These are phyloP conservation scores for Uromys caudimaculatus DNA, from an alignment of 2,797 vertebrate genomes.

Conservation along the genomic window DNA sequence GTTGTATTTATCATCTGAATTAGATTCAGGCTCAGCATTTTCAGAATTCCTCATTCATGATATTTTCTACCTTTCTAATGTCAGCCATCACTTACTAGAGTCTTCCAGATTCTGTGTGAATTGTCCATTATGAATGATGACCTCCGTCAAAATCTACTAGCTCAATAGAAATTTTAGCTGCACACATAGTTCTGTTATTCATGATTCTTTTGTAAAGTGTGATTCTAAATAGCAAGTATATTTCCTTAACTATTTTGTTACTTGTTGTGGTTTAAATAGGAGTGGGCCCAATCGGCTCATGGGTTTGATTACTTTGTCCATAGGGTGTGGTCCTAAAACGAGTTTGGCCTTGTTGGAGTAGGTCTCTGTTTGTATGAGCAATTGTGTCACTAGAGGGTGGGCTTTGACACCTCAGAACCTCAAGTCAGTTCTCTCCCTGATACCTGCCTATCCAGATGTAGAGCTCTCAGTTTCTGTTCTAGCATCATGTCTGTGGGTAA, in stretches of 20 bases:
- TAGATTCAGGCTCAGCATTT: neutral
- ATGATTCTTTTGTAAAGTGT: neutral
- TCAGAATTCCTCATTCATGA: rapidly evolving
- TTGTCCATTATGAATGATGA: neutral
- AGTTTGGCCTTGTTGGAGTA: neutral
- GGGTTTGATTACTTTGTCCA: neutral
- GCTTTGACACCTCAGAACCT: neutral
- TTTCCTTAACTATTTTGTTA: neutral
- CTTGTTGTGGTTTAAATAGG: neutral
- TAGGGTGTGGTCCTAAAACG: neutral
- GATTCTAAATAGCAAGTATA: neutral
- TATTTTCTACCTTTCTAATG: neutral
- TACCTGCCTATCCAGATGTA: neutral
- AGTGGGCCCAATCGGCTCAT: neutral
- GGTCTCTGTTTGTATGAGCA: neutral
- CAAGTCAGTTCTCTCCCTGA: neutral
- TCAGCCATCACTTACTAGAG: too few relatives aligned
- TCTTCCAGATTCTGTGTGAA: neutral
- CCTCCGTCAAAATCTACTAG: neutral
- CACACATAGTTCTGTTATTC: neutral
- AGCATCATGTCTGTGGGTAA: neutral
- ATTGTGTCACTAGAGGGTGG: neutral
- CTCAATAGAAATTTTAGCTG: neutral
- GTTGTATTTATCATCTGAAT: neutral
- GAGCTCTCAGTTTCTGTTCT: neutral